These are phyloP conservation scores for Homalodisca vitripennis DNA, from an alignment of 1,140 invertebrate species.

Conservation along the genomic window DNA sequence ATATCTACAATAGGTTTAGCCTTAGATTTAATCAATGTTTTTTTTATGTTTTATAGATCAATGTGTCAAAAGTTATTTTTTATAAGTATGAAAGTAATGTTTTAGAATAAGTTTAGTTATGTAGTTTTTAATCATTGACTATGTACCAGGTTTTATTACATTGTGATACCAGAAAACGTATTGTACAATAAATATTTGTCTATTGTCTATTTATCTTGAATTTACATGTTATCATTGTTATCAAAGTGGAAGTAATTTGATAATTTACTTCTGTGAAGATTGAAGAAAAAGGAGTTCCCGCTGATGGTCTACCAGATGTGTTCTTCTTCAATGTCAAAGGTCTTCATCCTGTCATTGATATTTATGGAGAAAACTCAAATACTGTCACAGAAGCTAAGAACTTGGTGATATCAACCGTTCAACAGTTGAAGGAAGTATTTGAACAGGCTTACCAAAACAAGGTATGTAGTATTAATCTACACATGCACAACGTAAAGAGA, in stretches of 20 bases:
- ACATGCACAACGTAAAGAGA: no score
- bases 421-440: conserved; percentile 58
- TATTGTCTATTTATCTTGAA: no score
- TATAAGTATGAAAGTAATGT: no score
- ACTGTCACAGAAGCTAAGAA: conserved; percentile 65
- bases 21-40: no score
- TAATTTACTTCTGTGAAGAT: conserved; percentile 45
- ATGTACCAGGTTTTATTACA: no score
- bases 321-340: conserved; percentile 64
- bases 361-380: conserved; percentile 65
- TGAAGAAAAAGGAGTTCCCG: conserved; percentile 49
- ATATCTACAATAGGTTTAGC: no score
- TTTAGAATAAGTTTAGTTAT: no score
- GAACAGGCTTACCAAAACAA: conserved; percentile 63
- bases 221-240: neutral
- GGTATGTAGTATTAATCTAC: conserved; percentile 41
- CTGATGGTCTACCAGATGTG: conserved; percentile 61
- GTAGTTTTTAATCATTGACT: no score
- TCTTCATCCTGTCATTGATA: conserved; percentile 60
- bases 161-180: no score
- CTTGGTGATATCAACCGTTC: conserved; percentile 58
- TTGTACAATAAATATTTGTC: no score
- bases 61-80: no score
- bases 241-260: neutral
- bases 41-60: no score